Base-by-base conservation (phyloP, 2,113 vertebrate genomes). In the Gymnorhina tibicen region DNA sequence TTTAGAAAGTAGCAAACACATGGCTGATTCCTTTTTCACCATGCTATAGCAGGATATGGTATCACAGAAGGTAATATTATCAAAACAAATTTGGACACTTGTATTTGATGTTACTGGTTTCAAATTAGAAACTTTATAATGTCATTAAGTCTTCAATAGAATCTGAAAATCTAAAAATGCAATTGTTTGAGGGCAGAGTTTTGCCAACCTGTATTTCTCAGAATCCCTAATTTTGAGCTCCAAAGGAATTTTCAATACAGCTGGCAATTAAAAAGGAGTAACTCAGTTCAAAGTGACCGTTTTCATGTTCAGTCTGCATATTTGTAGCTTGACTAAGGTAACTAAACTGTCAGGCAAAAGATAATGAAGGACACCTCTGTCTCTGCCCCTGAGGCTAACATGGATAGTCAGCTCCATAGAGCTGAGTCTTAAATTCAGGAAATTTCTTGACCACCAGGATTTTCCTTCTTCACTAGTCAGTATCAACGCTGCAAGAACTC, bases 201-300 rank as follows among this genome's bases (percentile, higher is more conserved):
- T 90, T 75, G 4, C 13, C 28, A 73, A 39, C 5, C 7, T 47
- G 0, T 49, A 41, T 81, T 55, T 86, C 33, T 73, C 58, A 85
- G 46, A 81, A 90, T 74, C 33, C 11, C 15, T 58, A 44, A 67
- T 69, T 73, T 66, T 78, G 55, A 76, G n/a, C 13, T 97, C 27
- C 30, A 41, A 69, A 82, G 30, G 28, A 60, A 49, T 41, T 84
- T 59, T 27, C 41, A 77, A 15, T 33, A 70, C 9, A 69, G 18
- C 39, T 78, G 27, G 32, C 41, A 86, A 79, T 70, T 89, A 89
- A 78, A 86, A 91, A 69, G 33, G 19, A 95, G 13, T 41, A 87
- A 72, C 16, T 63, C n/a, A 20, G n/a, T 83, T 75, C 52, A 81
- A 56, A 91, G 32, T 41, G 72, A 32, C 67, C 44, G 37, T 82